Base-by-base conservation (phyloP, 2,888 invertebrate genomes). In the Cerastis leucographa region DNA sequence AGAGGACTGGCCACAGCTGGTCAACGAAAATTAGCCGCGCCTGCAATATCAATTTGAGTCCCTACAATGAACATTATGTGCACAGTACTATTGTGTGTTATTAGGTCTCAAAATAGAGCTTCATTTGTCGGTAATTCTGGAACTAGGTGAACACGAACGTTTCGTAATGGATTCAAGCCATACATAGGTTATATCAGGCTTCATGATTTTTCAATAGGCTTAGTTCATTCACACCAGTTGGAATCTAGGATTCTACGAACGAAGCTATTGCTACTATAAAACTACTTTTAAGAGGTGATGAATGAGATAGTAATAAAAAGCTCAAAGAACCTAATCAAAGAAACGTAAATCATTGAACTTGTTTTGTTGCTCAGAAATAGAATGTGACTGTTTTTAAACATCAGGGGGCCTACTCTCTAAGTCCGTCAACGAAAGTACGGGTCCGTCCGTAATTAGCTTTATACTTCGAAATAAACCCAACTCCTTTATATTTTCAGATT, bases 1-100 rank as follows among this genome's bases (percentile, higher is more conserved):
- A 82, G 79, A 81, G 59, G 66, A 77, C 75, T 72, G 83, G 78
- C 51, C 87, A 71, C 89, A 90, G 85, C 87, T 86, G 89, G 72
- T 65, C 83, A 74, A 80, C 74, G 82, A 84, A 85, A 86, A 90
- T 87, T 86, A 84, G 69, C 85, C 81, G 71, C 83, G 78, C 85
- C 85, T 83, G 84, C 42, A 73, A 78, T 85, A 87, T 87, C 80
- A 88, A 87, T 84, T 84, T 78, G 78, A 74, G 74, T 76, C 79
- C 65, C 72, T 73, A 80, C 81, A 85, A 81, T 81, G 72, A 72
- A 46, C 78, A 64, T 79, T 78, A 80, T 80, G 68, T 75, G 64
- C 80, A 72, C 73, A 74, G 40, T 65, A 76, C 49, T 64, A 72
- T 81, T 77, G 49, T 75, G 67, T 71, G 56, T 54, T 69, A 82